Conservation (phyloP, 2,888 invertebrate species). For the Hylaea fasciaria region DNA sequence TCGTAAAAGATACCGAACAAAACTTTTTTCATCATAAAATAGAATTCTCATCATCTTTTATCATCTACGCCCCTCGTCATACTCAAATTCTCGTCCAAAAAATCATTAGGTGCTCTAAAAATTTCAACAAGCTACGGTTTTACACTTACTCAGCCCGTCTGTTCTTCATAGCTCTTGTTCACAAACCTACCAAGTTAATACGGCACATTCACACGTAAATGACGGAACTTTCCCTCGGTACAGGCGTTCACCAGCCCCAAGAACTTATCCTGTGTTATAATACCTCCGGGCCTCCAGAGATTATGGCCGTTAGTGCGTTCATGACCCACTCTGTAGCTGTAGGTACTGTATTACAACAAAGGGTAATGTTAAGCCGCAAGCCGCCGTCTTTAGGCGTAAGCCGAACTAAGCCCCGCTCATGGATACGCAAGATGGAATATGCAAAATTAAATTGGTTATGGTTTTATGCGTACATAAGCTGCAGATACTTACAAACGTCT, state of each 20-base stretch:
- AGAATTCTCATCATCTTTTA: neutral
- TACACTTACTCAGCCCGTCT: constrained; percentile 27
- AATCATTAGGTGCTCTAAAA: neutral
- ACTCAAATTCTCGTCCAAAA: neutral
- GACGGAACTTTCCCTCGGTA: constrained; percentile 55
- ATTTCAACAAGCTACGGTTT: neutral
- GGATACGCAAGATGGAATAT: constrained; percentile 39
- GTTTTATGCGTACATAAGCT: constrained; percentile 34
- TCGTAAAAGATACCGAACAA: no score
- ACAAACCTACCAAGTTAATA: constrained; percentile 49
- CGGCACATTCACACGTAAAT: constrained; percentile 55
- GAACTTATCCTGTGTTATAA: constrained; percentile 57
- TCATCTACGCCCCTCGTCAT: no score
- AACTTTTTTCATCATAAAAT: neutral
- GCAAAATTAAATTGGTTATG: constrained; percentile 43
- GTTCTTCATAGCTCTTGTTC: constrained; percentile 42
- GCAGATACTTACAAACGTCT: neutral
- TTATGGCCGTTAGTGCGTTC: constrained; percentile 57
- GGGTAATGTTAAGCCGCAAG: constrained; percentile 47
- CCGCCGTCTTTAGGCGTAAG: constrained; percentile 39
- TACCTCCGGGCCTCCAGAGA: constrained; percentile 59
- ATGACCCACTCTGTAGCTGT: constrained; percentile 29
- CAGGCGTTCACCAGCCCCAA: constrained; percentile 50
- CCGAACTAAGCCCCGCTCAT: constrained; percentile 38
- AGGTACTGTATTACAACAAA: constrained; percentile 50